Percentiles rank a stretch among this genome's conserved stretches.
phyloP scores from a whole-genome alignment of 1,140 invertebrate species.

The Hycleus cichorii region DNA sequence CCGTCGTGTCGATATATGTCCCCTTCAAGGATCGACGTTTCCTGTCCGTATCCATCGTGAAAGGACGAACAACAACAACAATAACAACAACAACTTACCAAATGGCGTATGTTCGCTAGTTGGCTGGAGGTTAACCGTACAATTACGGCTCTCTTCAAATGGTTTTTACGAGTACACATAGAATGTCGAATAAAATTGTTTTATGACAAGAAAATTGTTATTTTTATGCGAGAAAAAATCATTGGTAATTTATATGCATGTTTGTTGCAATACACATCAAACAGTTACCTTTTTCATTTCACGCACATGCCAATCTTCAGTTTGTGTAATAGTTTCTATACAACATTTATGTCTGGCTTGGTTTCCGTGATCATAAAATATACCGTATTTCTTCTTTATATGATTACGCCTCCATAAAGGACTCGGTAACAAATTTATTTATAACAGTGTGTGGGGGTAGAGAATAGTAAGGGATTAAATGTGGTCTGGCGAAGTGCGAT shows the following conservation, averaged over 20 bases:
- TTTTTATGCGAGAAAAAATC: constrained; percentile 24
- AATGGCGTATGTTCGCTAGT: constrained; percentile 7
- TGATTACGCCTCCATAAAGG: constrained; percentile 31
- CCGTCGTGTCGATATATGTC: constrained; percentile 3
- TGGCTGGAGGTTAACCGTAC: constrained; percentile 7
- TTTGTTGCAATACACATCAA: constrained; percentile 2
- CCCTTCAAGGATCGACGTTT: too few relatives aligned
- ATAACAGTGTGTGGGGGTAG: constrained; percentile 20
- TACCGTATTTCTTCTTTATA: constrained; percentile 34
- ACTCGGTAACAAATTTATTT: constrained; percentile 34
- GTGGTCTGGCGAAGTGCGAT: constrained; percentile 27
- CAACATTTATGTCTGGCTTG: constrained; percentile 23
- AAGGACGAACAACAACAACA: too few relatives aligned
- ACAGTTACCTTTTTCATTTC: constrained; percentile 2
- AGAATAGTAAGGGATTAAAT: constrained; percentile 25
- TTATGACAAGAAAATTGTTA: constrained; percentile 29
- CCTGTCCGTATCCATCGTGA: too few relatives aligned
- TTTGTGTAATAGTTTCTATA: constrained; percentile 16
- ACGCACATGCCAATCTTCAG: constrained; percentile 18
- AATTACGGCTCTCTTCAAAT: constrained; percentile 14
- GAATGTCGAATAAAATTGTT: constrained; percentile 22
- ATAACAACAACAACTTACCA: neutral
- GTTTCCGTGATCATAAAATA: constrained; percentile 29
- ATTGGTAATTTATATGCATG: constrained; percentile 22
- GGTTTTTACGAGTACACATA: constrained; percentile 18